Percentiles rank a stretch among this genome's conserved stretches.
Evolutionary conservation across 53 echinoderm and acorn worm genomes (phyloP).

Genomic region (Astropecten irregularis): DNA sequence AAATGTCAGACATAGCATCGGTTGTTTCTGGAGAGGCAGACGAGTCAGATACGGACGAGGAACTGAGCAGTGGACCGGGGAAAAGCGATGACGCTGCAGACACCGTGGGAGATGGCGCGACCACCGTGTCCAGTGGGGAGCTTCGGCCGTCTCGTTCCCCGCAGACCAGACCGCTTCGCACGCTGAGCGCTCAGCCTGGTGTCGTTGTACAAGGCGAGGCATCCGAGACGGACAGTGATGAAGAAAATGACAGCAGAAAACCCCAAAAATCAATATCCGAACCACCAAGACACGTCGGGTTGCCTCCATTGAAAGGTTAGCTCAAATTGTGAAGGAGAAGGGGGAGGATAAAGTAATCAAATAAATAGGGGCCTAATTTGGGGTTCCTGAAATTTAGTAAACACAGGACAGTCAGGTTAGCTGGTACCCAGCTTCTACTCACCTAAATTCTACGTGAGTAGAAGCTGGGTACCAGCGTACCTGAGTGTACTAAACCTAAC

Average conservation of each 20-base stretch:
- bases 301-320: slow-evolving; percentile 89
- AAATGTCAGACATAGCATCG: slow-evolving; percentile 49
- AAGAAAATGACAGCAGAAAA: slow-evolving; percentile 51
- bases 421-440: no score
- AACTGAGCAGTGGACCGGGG: slow-evolving; percentile 10
- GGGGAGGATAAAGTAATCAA: neutral
- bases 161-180: slow-evolving; percentile 8
- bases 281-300: slow-evolving; percentile 41
- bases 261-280: slow-evolving; percentile 31
- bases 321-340: neutral
- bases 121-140: neutral
- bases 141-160: neutral
- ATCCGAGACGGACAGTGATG: slow-evolving; percentile 87
- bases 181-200: slow-evolving; percentile 44
- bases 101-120: neutral
- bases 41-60: slow-evolving; percentile 90
- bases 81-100: neutral
- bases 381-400: no score
- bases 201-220: slow-evolving; percentile 89
- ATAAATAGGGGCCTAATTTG: no score
- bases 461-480: no score
- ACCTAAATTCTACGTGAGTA: no score
- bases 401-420: no score
- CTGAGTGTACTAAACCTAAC: no score
- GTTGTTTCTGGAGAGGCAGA: slow-evolving; percentile 81